Conservation (phyloP, 1,140 invertebrate genomes). For the Ips nitidus region DNA sequence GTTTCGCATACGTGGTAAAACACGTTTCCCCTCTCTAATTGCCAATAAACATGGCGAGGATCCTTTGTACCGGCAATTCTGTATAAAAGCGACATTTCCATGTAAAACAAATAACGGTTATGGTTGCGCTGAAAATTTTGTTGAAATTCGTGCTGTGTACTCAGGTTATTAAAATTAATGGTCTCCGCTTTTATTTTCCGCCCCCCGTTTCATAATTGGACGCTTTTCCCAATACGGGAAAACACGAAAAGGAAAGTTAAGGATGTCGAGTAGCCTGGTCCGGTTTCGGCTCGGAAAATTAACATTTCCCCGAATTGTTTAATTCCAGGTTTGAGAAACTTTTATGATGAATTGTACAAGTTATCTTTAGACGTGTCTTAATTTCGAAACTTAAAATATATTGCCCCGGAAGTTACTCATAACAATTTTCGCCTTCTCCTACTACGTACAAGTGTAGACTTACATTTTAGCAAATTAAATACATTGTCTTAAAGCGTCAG, state of each 20-base stretch:
- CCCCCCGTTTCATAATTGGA: background rate
- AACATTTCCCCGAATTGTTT: too few relatives aligned
- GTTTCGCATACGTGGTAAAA: conserved; percentile 34
- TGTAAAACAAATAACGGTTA: conserved; percentile 31
- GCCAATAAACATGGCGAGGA: conserved; percentile 34
- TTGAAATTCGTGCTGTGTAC: conserved; percentile 18
- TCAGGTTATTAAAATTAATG: conserved; percentile 27
- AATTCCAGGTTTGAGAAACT: too few relatives aligned
- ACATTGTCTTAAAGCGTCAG: conserved; percentile 15
- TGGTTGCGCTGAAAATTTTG: conserved; percentile 26
- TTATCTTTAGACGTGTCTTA: too few relatives aligned
- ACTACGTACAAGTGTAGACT: background rate
- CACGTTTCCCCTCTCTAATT: conserved; percentile 24
- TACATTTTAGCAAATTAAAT: conserved; percentile 12
- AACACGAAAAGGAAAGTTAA: too few relatives aligned
- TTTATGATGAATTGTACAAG: too few relatives aligned
- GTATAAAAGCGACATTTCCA: conserved; percentile 34
- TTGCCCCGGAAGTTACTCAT: too few relatives aligned
- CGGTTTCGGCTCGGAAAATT: too few relatives aligned
- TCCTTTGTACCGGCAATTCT: conserved; percentile 27
- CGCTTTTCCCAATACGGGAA: background rate
- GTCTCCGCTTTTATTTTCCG: background rate
- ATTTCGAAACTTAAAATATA: too few relatives aligned
- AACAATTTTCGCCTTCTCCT: too few relatives aligned
- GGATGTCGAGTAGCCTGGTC: too few relatives aligned